Percentiles rank a stretch among this genome's conserved stretches.
Conservation (phyloP, 1,140 invertebrate genomes). For the Venustaconcha ellipsiformis region DNA sequence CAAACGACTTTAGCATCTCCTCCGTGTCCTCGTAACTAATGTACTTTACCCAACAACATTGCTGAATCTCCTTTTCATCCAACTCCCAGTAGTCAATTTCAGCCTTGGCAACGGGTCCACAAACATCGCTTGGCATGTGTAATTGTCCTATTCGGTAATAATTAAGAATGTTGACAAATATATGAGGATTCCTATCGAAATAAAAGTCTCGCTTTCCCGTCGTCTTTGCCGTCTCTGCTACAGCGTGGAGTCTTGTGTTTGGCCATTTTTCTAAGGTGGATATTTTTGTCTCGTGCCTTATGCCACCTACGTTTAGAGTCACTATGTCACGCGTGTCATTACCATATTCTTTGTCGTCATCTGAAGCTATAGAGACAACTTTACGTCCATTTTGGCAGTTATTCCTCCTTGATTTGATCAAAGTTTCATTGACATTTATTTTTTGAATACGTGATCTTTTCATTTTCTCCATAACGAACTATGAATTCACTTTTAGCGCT, state of each 20-base stretch:
- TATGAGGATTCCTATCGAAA: conserved; percentile 98
- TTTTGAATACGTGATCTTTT: no score
- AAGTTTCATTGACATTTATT: no score
- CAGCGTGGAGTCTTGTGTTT: conserved; percentile 16
- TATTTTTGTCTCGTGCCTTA: conserved; percentile 28
- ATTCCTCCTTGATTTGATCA: no score
- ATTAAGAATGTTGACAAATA: conserved; percentile 97
- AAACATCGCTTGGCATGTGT: conserved; percentile 98
- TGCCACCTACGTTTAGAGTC: conserved; percentile 29
- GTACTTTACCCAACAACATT: conserved; percentile 44
- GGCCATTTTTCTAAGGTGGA: conserved; percentile 26
- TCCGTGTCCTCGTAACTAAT: conserved; percentile 34
- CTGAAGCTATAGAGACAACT: no score
- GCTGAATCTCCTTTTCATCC: conserved; percentile 40
- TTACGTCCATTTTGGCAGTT: no score
- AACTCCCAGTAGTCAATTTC: conserved; percentile 89
- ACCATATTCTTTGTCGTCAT: background rate
- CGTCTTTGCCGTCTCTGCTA: conserved; percentile 26
- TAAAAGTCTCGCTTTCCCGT: conserved; percentile 84
- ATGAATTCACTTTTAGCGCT: no score
- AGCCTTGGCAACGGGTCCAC: conserved; percentile 97
- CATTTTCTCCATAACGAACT: no score
- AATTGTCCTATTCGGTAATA: conserved; percentile 99
- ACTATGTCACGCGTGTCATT: conserved; percentile 26
- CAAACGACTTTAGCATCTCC: conserved; percentile 30